Base-by-base conservation (phyloP, 2,888 invertebrate genomes). In the Graphium colonna region DNA sequence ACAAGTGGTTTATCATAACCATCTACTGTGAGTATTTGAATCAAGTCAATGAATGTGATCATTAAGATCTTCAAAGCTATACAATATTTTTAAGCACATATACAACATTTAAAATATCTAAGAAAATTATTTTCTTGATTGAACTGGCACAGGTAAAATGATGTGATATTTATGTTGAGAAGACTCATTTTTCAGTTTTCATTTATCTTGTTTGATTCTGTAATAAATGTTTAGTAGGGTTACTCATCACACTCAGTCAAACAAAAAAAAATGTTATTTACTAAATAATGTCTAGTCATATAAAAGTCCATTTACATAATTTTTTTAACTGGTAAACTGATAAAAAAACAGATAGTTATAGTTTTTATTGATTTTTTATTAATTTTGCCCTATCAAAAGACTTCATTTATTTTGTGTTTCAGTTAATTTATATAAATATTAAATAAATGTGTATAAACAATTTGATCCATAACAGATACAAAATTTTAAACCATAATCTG, bases 121-220 rank as follows among this genome's bases (percentile, higher is more conserved):
- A 33, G 38, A 48, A 42, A 47, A 36, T 16, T 42, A 13, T 39
- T 21, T 47, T 26, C 46, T 42, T n/a, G 13, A 26, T 46, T 41
- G 26, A 38, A 43, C 47, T 47, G 38, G 48, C 38, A 42, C 42
- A 48, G 53, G 48, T 43, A 53, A 39, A 15, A 15, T 12, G 17
- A 33, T 31, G 52, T 41, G 16, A 36, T 9, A 18, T 42, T 17
- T 21, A 40, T 36, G 9, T 15, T 31, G 15, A 26, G 4, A 46
- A 41, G 15, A 10, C 39, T 36, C 44, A 45, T 26, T 9, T 9
- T 56, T 52, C 51, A 52, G 13, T 52, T 33, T 36, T 54, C 54
- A 50, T 54, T 49, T 31, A 39, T 16, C 13, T 21, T 44, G 13
- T 56, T 47, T 48, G 52, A 13, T 40, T 56, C 56, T 56, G 56